These are phyloP conservation scores for Chloebia gouldiae DNA, from an alignment of 2,113 vertebrate genomes.

Conservation along the genomic window DNA sequence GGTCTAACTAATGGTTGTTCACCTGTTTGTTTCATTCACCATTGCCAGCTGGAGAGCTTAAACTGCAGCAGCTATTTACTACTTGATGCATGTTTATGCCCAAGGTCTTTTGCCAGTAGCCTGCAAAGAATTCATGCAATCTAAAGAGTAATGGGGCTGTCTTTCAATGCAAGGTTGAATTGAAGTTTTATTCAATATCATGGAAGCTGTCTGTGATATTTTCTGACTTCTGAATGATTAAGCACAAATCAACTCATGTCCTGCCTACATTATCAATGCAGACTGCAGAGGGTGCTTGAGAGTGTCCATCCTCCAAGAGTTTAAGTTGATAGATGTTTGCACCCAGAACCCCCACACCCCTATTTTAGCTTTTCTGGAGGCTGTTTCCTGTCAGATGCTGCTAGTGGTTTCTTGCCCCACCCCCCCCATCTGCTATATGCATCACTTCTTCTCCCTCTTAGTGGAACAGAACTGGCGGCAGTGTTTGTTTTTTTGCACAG, in stretches of 20 bases:
- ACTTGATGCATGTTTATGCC: background rate
- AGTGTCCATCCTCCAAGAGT: background rate
- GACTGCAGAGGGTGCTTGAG: background rate
- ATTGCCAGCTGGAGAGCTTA: background rate
- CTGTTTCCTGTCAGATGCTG: background rate
- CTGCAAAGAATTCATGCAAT: background rate
- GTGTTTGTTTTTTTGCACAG: background rate
- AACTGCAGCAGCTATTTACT: background rate
- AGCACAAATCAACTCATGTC: background rate
- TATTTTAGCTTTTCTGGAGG: background rate
- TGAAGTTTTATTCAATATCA: background rate
- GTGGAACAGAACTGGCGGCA: background rate
- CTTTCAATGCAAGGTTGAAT: background rate
- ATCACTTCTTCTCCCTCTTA: background rate
- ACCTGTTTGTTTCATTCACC: background rate
- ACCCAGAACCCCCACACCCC: background rate
- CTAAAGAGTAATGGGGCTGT: background rate
- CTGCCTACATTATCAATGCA: background rate
- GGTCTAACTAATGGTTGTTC: background rate
- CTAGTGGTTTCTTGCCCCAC: background rate
- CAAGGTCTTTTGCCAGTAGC: background rate
- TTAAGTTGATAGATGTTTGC: background rate
- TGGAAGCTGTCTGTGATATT: background rate
- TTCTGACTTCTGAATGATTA: background rate
- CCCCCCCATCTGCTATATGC: background rate